These are phyloP conservation scores for Catharus ustulatus DNA, from an alignment of 2,797 vertebrate genomes.

Conservation along the genomic window DNA sequence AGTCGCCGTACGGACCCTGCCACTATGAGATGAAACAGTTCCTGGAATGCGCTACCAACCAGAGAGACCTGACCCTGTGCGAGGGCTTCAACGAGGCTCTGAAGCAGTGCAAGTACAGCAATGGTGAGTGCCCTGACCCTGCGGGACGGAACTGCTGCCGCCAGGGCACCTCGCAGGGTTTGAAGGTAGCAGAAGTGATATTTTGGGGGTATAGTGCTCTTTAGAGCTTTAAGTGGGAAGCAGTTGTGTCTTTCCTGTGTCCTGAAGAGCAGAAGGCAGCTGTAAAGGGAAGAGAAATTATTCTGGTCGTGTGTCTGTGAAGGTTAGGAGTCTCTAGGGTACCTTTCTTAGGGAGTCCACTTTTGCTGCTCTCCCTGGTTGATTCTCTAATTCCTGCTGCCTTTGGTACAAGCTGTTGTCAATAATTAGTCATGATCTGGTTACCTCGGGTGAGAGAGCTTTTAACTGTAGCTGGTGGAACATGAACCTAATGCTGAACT, in stretches of 20 bases:
- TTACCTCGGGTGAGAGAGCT: neutral
- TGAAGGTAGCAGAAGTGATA: rapidly evolving
- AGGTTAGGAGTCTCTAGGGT: neutral
- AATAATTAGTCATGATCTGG: no score
- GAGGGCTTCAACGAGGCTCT: constrained; percentile 93
- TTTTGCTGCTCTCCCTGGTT: neutral
- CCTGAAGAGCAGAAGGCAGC: neutral
- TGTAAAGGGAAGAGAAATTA: neutral
- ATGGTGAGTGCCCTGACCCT: constrained; percentile 73
- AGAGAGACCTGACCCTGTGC: constrained; percentile 87
- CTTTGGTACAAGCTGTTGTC: neutral
- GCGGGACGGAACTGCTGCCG: rapidly evolving
- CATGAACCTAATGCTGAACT: neutral
- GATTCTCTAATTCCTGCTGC: rapidly evolving
- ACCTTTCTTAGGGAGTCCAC: rapidly evolving
- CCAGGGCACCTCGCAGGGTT: rapidly evolving
- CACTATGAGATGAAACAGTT: constrained; percentile 92
- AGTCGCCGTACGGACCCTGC: constrained; percentile 80
- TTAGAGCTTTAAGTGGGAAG: neutral
- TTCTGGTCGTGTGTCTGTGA: rapidly evolving
- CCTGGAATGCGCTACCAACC: constrained; percentile 88
- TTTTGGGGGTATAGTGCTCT: rapidly evolving
- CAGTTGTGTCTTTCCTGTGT: rapidly evolving
- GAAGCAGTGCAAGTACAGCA: constrained; percentile 91
- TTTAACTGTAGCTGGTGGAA: neutral